These are phyloP conservation scores for Cavia porcellus DNA, from an alignment of 2,113 vertebrate species.

Conservation along the genomic window DNA sequence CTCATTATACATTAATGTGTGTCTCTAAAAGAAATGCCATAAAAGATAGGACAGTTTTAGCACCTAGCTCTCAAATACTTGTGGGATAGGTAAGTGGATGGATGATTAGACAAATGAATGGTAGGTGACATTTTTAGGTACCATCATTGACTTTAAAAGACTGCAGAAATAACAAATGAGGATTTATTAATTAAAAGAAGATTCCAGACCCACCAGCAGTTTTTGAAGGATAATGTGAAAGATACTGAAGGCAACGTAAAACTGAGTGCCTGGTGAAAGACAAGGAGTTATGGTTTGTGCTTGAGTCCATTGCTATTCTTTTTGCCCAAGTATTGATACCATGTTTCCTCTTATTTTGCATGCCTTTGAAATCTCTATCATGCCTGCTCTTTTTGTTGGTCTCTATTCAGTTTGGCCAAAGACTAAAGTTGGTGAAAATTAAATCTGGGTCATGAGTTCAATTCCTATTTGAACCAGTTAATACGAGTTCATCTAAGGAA, in stretches of 20 bases:
- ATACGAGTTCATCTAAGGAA: neutral
- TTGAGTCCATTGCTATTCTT: slow-evolving; percentile 24
- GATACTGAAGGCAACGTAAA: slow-evolving; percentile 22
- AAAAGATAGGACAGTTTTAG: slow-evolving; percentile 57
- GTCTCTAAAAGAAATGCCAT: slow-evolving; percentile 62
- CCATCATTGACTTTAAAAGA: slow-evolving; percentile 32
- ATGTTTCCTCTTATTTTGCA: slow-evolving; percentile 2
- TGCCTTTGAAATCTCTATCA: neutral
- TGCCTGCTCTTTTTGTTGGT: slow-evolving; percentile 52
- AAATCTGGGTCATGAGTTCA: slow-evolving; percentile 65
- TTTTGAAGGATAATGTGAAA: slow-evolving; percentile 50
- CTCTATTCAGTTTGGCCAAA: slow-evolving; percentile 41
- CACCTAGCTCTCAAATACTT: slow-evolving; percentile 63
- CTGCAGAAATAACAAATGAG: slow-evolving; percentile 49
- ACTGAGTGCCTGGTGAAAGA: neutral
- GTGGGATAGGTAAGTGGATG: neutral
- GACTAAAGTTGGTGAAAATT: slow-evolving; percentile 56
- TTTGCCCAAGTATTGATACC: neutral
- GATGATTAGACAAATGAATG: neutral
- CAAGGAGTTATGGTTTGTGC: neutral
- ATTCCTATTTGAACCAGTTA: slow-evolving; percentile 53
- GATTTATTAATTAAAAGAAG: slow-evolving; percentile 55
- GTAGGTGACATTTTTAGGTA: slow-evolving; percentile 24
- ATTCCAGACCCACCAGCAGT: slow-evolving; percentile 15
- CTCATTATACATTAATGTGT: neutral